Evolutionary conservation across 2,113 vertebrate genomes (phyloP), one percentile per base, ranked within the genome.

Genomic region (Narcine bancroftii): DNA sequence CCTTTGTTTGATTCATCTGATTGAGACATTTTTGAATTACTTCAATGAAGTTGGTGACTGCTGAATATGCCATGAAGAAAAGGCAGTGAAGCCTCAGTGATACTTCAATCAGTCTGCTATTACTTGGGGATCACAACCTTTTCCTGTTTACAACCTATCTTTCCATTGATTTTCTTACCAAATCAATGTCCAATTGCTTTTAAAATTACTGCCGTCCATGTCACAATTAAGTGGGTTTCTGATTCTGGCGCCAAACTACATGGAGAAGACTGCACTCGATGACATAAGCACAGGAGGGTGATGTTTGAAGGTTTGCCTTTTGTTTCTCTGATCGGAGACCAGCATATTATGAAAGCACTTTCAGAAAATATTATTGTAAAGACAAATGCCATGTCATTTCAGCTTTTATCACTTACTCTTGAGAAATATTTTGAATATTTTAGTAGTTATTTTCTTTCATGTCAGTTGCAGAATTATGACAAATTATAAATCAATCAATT

Each of bases 101-200:
- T 29, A 29, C 26, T 33, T 81, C 79, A 83, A 53, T 83, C 47
- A 53, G 81, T 60, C 26, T 36, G 33, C 81, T 60, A 60, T 60
- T 87, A 60, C n/a, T 87, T 56, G 53, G 36, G n/a, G 53, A 87
- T 60, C 50, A 21, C 33, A 60, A 56, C 47, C n/a, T 60, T n/a
- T 36, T 60, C 53, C 53, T 87, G 81, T 36, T 85, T 21, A 60
- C 53, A 19, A 19, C 5, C 15, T 17, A 56, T 60, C 33, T n/a
- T n/a, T 87, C 53, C 56, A 63, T 60, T 36, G 81, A 60, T 87
- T 60, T 87, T 87, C 15, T 60, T 21, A 56, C 33, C 81, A 36
- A 60, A 87, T 36, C 81, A 87, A 87, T 87, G 53, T 87, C 17
- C 81, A 87, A 87, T 53, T 36, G 33, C 81, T 87, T 53, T 87